Conservation (phyloP, 2,797 vertebrate species). For the Pipistrellus nathusii region DNA sequence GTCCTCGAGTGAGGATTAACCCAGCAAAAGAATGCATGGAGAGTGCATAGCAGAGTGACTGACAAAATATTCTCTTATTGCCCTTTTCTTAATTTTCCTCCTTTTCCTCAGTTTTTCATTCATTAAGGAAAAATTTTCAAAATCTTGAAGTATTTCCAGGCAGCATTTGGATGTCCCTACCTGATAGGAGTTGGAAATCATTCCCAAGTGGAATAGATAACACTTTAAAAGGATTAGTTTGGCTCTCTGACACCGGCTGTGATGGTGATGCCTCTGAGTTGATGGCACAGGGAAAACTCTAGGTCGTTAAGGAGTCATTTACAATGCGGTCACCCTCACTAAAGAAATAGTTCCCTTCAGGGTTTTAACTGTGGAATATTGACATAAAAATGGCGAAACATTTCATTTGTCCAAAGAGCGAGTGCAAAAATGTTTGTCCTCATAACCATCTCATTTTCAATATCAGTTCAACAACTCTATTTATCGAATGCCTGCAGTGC, state of each 20-base stretch:
- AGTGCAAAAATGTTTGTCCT: slow-evolving; percentile 28
- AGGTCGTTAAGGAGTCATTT: neutral
- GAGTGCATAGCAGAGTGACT: neutral
- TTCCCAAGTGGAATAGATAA: neutral
- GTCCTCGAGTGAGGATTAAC: too few species aligned
- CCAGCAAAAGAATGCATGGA: neutral
- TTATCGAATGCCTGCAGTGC: neutral
- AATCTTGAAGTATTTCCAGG: neutral
- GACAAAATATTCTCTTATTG: neutral
- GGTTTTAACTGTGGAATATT: neutral
- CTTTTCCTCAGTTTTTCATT: neutral
- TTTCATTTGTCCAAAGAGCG: neutral
- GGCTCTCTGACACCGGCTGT: neutral
- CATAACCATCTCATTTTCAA: neutral
- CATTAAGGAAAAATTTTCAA: neutral
- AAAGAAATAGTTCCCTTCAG: neutral
- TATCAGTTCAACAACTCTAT: neutral
- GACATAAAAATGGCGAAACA: neutral
- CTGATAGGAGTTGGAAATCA: neutral
- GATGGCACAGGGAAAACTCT: neutral
- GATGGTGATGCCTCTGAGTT: neutral
- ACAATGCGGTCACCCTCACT: neutral
- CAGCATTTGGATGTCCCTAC: neutral
- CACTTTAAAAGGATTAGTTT: neutral
- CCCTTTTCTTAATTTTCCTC: neutral